A percentile compares a stretch with the other conserved stretches of the same genome.
Evolutionary conservation across 2,113 vertebrate genomes (phyloP).

Genomic region (Brienomyrus brachyistius): DNA sequence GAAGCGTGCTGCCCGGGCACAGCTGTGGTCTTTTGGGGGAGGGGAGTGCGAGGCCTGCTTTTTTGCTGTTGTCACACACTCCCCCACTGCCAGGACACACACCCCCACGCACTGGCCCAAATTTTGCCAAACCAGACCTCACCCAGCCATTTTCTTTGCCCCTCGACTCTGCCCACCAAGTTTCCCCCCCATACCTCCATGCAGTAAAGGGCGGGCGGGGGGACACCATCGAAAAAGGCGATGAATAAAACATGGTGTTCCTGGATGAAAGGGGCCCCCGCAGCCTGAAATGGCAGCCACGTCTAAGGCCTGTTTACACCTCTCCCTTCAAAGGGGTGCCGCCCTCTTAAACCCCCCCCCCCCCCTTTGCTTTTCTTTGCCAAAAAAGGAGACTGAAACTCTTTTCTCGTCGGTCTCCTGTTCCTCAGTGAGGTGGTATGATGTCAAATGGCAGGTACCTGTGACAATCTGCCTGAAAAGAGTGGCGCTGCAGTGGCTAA

Average conservation of each 20-base stretch:
- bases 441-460: not conserved
- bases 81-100: not conserved
- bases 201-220: slow-evolving; percentile 14
- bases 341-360: not conserved
- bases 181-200: no score
- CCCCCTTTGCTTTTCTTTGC: not conserved
- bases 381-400: slow-evolving; percentile 17
- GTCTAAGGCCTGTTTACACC: slow-evolving; percentile 31
- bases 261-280: slow-evolving; percentile 23
- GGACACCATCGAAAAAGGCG: slow-evolving; percentile 20
- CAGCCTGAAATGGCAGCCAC: slow-evolving; percentile 24
- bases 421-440: slow-evolving; percentile 30
- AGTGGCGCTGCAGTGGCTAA: not conserved
- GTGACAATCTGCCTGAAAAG: not conserved
- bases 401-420: slow-evolving; percentile 30
- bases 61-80: not conserved
- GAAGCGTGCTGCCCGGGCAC: not conserved
- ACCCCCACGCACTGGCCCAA: not conserved
- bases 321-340: slow-evolving; percentile 19
- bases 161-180: not conserved
- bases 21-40: not conserved
- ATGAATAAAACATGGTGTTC: slow-evolving; percentile 37
- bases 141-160: not conserved
- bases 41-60: not conserved
- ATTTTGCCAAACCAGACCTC: no score